Evolutionary conservation across 1,140 invertebrate genomes (phyloP), one percentile per base, ranked within the genome.

Genomic region (Tetraneura akinire): DNA sequence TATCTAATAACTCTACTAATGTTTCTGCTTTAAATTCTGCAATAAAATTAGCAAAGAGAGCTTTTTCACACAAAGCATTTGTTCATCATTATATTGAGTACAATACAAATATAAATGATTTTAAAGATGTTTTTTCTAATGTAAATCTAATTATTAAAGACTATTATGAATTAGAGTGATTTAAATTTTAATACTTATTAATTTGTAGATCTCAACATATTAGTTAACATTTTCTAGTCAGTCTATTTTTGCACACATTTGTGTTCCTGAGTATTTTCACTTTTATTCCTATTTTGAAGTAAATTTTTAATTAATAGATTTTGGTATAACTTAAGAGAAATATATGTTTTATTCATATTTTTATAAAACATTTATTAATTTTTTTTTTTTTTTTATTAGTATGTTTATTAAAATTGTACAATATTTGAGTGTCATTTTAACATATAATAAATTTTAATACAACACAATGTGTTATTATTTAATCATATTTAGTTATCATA

Each of bases 31-130:
- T 78, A 78, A 78, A 47, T 32, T 26, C 29, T 6, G 55, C 62
- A 26, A 3, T 78, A 29, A 62, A 78, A 62, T 78, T 78, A 78
- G 74, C 74, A 4, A 45, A 60, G 14, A 13, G 74, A 21, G 74
- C 74, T 45, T 78, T 78, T 78, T 60, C 21, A 1, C 74, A 78
- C 29, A 78, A 78, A 45, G 74, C 74, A 18, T 78, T 78, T 51
- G 37, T 78, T 18, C 74, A 78, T 78, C 74, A 78, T 78, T 78
- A 78, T 47, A 18, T 13, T n/a, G n/a, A 78, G 47, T 78, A 60
- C 62, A 78, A 78, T 78, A 78, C 74, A 45, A 60, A 57, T 45
- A 42, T 42, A n/a, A 45, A 60, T 11, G 74, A 57, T 78, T 78
- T 78, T 60, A 57, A 45, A 78, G 23, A 78, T 18, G 23, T 26